Percentiles rank a stretch among this genome's conserved stretches.
Evolutionary conservation across 2,113 vertebrate species (phyloP).

Genomic region (Suncus etruscus): DNA sequence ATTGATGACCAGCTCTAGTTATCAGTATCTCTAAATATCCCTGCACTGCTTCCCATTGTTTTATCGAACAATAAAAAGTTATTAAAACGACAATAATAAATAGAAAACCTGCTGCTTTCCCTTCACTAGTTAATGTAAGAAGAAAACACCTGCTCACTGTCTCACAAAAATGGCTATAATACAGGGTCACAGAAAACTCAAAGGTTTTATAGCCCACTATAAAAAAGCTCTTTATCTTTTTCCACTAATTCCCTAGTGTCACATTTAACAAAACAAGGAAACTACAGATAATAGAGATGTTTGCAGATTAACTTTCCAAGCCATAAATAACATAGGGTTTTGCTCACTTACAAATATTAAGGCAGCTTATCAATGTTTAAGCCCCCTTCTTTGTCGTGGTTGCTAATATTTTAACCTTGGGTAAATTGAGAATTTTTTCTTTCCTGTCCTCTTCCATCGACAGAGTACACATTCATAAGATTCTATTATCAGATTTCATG

Average conservation of each 20-base stretch:
- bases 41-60: constrained; percentile 15
- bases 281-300: constrained; percentile 87
- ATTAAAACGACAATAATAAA: constrained; percentile 28
- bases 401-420: constrained; percentile 88
- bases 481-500: constrained; percentile 85
- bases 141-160: constrained; percentile 69
- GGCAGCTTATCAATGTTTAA: constrained; percentile 88
- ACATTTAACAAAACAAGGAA: constrained; percentile 89
- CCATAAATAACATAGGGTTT: constrained; percentile 91
- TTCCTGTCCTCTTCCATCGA: constrained; percentile 81
- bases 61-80: constrained; percentile 63
- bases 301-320: constrained; percentile 87
- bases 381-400: constrained; percentile 85
- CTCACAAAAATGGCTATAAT: constrained; percentile 82
- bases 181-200: constrained; percentile 83
- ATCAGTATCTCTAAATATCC: constrained; percentile 21
- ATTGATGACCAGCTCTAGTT: neutral
- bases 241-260: constrained; percentile 84
- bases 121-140: constrained; percentile 72
- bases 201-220: constrained; percentile 87
- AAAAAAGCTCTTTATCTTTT: constrained; percentile 88
- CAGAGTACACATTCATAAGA: constrained; percentile 86
- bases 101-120: constrained; percentile 50
- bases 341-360: constrained; percentile 88
- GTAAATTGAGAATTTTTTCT: constrained; percentile 85